Evolutionary conservation across 2,797 vertebrate genomes (phyloP).

Genomic region (Eptatretus atami): DNA sequence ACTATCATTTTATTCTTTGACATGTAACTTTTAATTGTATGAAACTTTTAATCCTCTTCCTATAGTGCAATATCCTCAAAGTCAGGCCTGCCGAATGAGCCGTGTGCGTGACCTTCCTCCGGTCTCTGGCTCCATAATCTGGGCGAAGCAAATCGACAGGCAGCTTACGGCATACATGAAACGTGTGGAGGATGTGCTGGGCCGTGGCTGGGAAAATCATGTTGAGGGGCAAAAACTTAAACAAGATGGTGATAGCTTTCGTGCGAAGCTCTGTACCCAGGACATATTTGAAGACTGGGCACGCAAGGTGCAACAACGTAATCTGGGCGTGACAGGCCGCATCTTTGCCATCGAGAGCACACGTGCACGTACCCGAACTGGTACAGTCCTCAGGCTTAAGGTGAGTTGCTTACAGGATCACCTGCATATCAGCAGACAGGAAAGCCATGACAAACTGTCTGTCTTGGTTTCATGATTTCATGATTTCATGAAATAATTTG

Average conservation of each 20-base stretch:
- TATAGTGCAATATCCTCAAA: conserved; percentile 72
- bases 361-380: conserved; percentile 49
- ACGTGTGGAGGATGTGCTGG: conserved; percentile 80
- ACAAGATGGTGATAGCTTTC: conserved; percentile 92
- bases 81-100: conserved; percentile 95
- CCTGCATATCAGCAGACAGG: too few relatives aligned
- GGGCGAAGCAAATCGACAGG: conserved; percentile 94
- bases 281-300: conserved; percentile 99
- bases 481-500: too few relatives aligned
- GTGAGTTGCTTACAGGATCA: background rate
- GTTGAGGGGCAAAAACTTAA: conserved; percentile 94
- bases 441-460: too few relatives aligned
- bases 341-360: conserved; percentile 92
- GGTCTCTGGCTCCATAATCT: conserved; percentile 87
- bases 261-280: conserved; percentile 91
- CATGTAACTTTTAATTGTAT: too few relatives aligned
- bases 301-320: conserved; percentile 86
- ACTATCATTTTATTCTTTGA: too few relatives aligned
- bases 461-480: too few relatives aligned
- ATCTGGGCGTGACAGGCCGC: conserved; percentile 74
- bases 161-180: conserved; percentile 98
- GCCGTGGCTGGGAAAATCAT: conserved; percentile 96
- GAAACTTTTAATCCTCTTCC: background rate
- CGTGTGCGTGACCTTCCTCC: conserved; percentile 79
- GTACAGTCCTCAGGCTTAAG: conserved; percentile 73